Evolutionary conservation across 2,888 invertebrate species (phyloP), one percentile per base, ranked within the genome.

Genomic region (Drosophila pseudotakahashii): DNA sequence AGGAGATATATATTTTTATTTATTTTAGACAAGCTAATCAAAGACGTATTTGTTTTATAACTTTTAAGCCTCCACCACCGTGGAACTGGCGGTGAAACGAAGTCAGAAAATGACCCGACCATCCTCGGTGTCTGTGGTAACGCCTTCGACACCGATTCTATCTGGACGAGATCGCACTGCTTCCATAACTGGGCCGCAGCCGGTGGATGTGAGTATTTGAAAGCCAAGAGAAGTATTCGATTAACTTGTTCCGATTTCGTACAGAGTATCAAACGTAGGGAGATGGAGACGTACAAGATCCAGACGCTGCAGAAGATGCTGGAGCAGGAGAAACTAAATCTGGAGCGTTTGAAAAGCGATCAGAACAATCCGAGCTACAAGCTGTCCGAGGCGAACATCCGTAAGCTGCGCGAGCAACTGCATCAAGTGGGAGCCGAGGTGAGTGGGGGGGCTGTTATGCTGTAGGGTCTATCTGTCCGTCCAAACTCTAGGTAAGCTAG

Each of bases 301-400:
- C 95, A 96, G 91, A 97, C 98, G 16, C 94, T 98, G 76, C 95
- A 96, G 79, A 93, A 97, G 89, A 98, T 98, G 98, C 93, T 98
- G 77, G 97, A 97, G 86, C 95, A 97, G 87, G 97, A 97, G 89
- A 95, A 95, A 91, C 94, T 95, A 84, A 96, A 96, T 92, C 94
- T 97, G 81, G 95, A 97, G 82, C 94, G 95, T 81, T 92, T 97
- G 70, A 94, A 96, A 72, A 95, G 89, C 57, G 90, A 92, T 26
- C 86, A 83, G 36, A 89, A 89, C 57, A 91, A 90, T 85, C 89
- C 89, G 58, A 89, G 90, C 71, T 91, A 89, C 64, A 92, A 92
- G 79, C 76, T 90, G 13, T 92, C 92, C 3, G 92, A 92, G 74
- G 88, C 92, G 57, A 92, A 89, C 61, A 92, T 92, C 66, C 87